These are phyloP conservation scores for Acleris emargana DNA, from an alignment of 2,888 invertebrate species.

Conservation along the genomic window DNA sequence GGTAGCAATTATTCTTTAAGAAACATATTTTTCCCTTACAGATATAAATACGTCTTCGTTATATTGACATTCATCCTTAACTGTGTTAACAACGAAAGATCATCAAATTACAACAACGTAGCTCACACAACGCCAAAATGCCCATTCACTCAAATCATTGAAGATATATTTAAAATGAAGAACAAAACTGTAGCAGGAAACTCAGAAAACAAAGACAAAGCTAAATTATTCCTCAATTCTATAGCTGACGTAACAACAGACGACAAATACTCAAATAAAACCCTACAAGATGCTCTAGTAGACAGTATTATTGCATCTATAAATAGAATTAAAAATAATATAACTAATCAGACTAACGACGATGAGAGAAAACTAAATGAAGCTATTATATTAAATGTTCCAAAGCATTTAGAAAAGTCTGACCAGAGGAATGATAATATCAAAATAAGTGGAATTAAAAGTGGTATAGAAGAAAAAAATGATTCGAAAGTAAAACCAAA, in stretches of 20 bases:
- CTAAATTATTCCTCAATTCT: conserved; percentile 80
- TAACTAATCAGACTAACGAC: conserved; percentile 51
- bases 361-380: conserved; percentile 61
- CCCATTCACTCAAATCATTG: conserved; percentile 72
- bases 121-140: conserved; percentile 60
- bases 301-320: conserved; percentile 75
- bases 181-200: conserved; percentile 54
- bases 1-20: too few relatives aligned
- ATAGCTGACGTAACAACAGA: conserved; percentile 77
- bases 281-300: conserved; percentile 66
- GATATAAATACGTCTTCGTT: conserved; percentile 60
- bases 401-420: conserved; percentile 42
- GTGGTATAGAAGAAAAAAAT: conserved; percentile 65
- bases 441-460: conserved; percentile 58
- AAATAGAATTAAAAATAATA: conserved; percentile 71
- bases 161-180: conserved; percentile 72
- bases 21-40: conserved; percentile 45
- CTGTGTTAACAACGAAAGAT: conserved; percentile 44
- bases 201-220: conserved; percentile 73
- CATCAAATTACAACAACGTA: conserved; percentile 40
- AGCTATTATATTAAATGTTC: conserved; percentile 66
- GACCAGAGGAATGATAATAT: conserved; percentile 43
- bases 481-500: conserved; percentile 48
- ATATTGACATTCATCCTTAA: conserved; percentile 47
- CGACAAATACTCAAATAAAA: conserved; percentile 54